A percentile compares a stretch with the other conserved stretches of the same genome.
These are phyloP conservation scores for Eulemur rubriventer DNA, from an alignment of 2,797 vertebrate species.

Conservation along the genomic window DNA sequence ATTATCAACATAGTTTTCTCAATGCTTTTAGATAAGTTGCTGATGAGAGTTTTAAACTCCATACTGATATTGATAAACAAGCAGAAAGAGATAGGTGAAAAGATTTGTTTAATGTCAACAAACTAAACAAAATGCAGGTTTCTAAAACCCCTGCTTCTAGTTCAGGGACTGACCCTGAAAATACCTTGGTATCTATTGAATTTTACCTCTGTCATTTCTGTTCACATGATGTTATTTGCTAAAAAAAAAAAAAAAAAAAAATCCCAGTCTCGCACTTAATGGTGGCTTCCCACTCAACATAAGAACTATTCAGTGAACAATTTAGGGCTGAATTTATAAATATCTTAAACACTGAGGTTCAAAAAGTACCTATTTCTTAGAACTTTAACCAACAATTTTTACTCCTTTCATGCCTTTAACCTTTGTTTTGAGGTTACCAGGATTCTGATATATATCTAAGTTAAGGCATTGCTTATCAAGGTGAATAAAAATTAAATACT, in stretches of 20 bases:
- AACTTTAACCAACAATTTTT: background rate
- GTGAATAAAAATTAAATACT: conserved; percentile 1
- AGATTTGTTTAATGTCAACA: background rate
- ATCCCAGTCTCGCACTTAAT: background rate
- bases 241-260: background rate
- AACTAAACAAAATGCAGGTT: background rate
- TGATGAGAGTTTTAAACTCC: background rate
- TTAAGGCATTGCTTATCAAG: conserved; percentile 6
- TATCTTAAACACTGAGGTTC: background rate
- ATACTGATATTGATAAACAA: background rate
- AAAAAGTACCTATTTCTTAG: background rate
- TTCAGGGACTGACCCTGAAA: background rate
- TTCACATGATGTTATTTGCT: background rate
- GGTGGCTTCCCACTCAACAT: background rate
- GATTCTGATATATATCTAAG: background rate
- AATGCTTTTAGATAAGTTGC: background rate
- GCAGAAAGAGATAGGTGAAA: background rate
- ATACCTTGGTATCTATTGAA: background rate
- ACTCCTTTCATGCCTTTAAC: background rate
- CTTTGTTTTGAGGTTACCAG: background rate
- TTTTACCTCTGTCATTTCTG: background rate
- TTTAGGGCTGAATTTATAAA: background rate
- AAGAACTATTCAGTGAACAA: background rate
- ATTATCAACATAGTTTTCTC: background rate
- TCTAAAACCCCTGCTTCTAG: background rate